Base-by-base conservation (phyloP, 2,888 invertebrate species). In the Diarsia mendica region DNA sequence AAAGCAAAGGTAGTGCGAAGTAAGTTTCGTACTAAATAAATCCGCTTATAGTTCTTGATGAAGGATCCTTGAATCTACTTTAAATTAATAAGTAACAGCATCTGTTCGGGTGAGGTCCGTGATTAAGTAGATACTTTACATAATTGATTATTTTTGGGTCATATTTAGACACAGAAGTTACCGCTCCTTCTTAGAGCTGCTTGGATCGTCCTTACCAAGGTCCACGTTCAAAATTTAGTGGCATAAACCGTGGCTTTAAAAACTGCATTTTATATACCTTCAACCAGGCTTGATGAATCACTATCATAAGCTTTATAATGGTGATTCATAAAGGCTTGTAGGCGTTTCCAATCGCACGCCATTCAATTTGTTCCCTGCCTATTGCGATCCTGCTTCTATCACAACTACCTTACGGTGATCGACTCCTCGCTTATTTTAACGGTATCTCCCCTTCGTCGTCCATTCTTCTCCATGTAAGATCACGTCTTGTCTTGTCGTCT, bases 1-100 rank as follows among this genome's bases (percentile, higher is more conserved):
- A 61, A 73, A 71, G 44, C 49, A 23, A 70, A 60, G 58, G 77
- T 23, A 48, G 51, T 53, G 64, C 20, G 33, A 67, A 76, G 66
- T 76, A 64, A 60, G 33, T 64, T 68, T 65, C 23, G 58, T 18
- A 55, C 44, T 64, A 70, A 75, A 75, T 82, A 51, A 69, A 83
- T 60, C 64, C 67, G 60, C 46, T 53, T 79, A 75, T 63, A 33
- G 51, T 20, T 53, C 48, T 5, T 55, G 61, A 76, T 67, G 77
- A 63, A 44, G 23, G 58, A 48, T 67, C 23, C 28, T 67, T 53
- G 39, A 64, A 58, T 68, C 23, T 68, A 60, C 67, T 82, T 67
- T 44, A 66, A 77, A 65, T 82, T 28, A 77, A 67, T 78, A 82
- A 68, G 48, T 49, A 33, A 81, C 23, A 44, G 55, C 18, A 2